phyloP scores from a whole-genome alignment of 2,888 invertebrate genomes.

The Unio pictorum region DNA sequence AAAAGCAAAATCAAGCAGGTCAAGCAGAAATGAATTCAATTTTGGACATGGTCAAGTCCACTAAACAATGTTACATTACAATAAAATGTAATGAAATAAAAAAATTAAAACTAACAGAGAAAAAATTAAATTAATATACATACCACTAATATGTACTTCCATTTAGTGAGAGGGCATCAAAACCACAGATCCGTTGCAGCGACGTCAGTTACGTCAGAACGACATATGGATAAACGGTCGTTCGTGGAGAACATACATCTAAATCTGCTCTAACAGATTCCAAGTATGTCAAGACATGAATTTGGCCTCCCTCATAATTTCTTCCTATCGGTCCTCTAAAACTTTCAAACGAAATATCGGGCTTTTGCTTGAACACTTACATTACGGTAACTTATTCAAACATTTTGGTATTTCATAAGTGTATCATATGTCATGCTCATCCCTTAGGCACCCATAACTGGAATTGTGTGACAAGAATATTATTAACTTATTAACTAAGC shows the following conservation, averaged over 20 bases:
- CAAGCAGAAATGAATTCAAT: too few relatives aligned
- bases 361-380: neutral
- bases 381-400: slow-evolving; percentile 11
- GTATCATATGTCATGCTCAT: slow-evolving; percentile 12
- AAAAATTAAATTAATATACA: too few relatives aligned
- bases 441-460: slow-evolving; percentile 9
- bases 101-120: too few relatives aligned
- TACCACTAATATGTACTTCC: too few relatives aligned
- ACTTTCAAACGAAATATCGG: neutral
- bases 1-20: too few relatives aligned
- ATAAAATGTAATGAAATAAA: too few relatives aligned
- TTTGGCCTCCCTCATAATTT: slow-evolving; percentile 11
- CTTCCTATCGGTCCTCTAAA: slow-evolving; percentile 1
- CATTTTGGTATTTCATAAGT: slow-evolving; percentile 22
- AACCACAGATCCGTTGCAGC: too few relatives aligned
- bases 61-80: too few relatives aligned
- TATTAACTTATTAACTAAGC: slow-evolving; percentile 20
- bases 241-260: slow-evolving; percentile 10
- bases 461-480: slow-evolving; percentile 20
- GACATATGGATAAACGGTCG: slow-evolving; percentile 12
- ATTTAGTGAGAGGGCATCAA: too few relatives aligned
- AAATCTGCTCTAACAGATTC: slow-evolving; percentile 7
- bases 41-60: too few relatives aligned
- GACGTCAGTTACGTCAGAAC: neutral
- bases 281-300: slow-evolving; percentile 16